phyloP scores from a whole-genome alignment of 2,113 vertebrate genomes.

The Gallinago jamesoni region DNA sequence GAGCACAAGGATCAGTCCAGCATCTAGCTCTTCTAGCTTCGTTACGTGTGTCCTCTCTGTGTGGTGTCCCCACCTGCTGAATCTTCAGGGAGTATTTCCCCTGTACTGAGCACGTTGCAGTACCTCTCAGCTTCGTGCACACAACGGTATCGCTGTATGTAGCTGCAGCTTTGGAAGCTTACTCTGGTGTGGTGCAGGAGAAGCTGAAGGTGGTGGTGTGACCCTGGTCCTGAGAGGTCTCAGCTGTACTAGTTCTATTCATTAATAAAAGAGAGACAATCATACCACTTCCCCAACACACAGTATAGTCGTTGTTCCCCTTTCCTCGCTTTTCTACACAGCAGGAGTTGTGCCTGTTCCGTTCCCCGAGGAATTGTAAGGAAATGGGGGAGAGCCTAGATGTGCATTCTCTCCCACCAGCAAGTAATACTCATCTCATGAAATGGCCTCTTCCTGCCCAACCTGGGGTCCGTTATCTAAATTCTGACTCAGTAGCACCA shows the following conservation, averaged over 20 bases:
- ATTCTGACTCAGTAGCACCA: background rate
- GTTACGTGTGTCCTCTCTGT: background rate
- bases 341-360: background rate
- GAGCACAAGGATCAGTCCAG: background rate
- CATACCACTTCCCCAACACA: background rate
- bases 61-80: background rate
- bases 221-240: background rate
- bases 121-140: background rate
- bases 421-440: background rate
- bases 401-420: background rate
- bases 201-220: background rate
- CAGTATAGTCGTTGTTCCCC: background rate
- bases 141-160: background rate
- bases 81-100: background rate
- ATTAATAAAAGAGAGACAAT: background rate
- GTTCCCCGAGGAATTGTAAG: background rate
- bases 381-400: background rate
- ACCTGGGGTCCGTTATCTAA: background rate
- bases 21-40: background rate
- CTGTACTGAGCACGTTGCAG: background rate
- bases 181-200: background rate
- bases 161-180: background rate
- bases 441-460: background rate
- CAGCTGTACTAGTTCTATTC: background rate
- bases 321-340: background rate